A percentile compares a stretch with the other conserved stretches of the same genome.
These are phyloP conservation scores for Eidolon helvum DNA, from an alignment of 2,113 vertebrate genomes.

Conservation along the genomic window DNA sequence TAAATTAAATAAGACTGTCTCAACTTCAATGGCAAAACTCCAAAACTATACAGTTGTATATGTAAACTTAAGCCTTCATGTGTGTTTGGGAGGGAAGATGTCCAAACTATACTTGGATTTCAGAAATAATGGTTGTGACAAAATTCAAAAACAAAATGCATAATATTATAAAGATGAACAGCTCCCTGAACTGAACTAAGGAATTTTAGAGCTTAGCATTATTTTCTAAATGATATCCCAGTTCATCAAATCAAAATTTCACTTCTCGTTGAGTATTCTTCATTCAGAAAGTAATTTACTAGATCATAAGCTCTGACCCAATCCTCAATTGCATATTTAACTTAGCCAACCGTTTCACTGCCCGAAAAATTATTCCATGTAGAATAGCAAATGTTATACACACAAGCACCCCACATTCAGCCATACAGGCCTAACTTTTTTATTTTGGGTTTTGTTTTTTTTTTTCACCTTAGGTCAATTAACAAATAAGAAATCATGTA, in stretches of 20 bases:
- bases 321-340: background rate
- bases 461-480: background rate
- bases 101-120: background rate
- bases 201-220: constrained; percentile 58
- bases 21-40: background rate
- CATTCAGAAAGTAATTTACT: constrained; percentile 22
- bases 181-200: background rate
- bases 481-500: background rate
- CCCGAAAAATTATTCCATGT: background rate
- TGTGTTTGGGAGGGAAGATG: background rate
- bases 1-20: background rate
- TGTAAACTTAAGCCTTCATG: background rate
- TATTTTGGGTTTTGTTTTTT: background rate
- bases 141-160: background rate
- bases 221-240: constrained; percentile 11
- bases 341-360: background rate
- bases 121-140: background rate
- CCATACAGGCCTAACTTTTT: no score
- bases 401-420: background rate
- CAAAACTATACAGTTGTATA: background rate
- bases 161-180: background rate
- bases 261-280: background rate
- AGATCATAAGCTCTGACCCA: background rate
- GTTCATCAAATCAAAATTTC: background rate
- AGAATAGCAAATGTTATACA: background rate